Base-by-base conservation (phyloP, 2,797 vertebrate genomes). In the Schizopygopsis pylzovi region DNA sequence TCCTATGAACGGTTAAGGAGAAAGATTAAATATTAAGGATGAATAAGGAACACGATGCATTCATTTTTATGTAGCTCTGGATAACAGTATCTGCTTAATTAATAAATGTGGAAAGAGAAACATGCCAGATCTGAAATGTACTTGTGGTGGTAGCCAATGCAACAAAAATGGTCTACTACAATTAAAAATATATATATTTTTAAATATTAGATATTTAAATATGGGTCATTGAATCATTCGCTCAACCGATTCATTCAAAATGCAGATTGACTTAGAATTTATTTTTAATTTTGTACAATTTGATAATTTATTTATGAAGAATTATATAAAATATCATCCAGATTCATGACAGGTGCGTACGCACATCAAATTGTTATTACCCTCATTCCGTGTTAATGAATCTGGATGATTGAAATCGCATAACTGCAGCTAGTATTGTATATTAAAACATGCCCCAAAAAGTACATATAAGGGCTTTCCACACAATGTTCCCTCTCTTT, bases 1-100 rank as follows among this genome's bases (percentile, higher is more conserved):
- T 97, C 90, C 96, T 97, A 83, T 39, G 91, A 86, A 16, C 39
- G 90, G 76, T 88, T 88, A 39, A 67, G 39, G n/a, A 37, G 56
- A 87, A 73, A 72, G 10, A 67, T 41, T 10, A 45, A 73, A 59
- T 10, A 16, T 15, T 73, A 61, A 59, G 6, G 2, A 61, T 82
- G 4, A 68, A 68, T 68, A 20, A 5, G 16, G 15, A 41, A 9
- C 49, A 82, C 20, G 41, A 25, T 25, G 18, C 39, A 45, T 41
- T 56, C 4, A 45, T 37, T 20, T 13, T 37, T 4, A 37, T 56
- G 22, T 54, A 71, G 25, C 12, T 39, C 22, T n/a, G 7, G 43
- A n/a, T 37, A 52, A 33, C 47, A 11, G 45, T 75, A 0, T 75
- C 4, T 75, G 16, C 16, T 49, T 49, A 75, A 75, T 49, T 0